Percentiles rank a stretch among this genome's conserved stretches.
Evolutionary conservation across 1,140 invertebrate species (phyloP).

Genomic region (Drosophila ficusphila): DNA sequence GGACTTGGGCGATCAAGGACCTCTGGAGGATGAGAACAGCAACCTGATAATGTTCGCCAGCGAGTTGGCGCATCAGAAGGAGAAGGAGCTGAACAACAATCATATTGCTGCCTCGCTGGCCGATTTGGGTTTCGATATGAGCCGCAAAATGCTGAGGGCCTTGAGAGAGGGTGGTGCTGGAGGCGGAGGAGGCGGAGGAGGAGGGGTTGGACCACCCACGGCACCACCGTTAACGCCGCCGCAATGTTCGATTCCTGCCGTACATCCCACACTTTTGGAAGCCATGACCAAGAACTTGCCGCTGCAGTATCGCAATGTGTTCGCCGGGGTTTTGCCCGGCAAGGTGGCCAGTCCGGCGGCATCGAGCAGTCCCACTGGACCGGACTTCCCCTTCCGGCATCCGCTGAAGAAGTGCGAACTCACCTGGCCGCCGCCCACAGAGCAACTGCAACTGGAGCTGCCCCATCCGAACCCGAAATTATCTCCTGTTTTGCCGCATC

Average conservation of each 20-base stretch:
- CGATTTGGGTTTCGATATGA: conserved; percentile 70
- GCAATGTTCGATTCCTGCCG: conserved; percentile 84
- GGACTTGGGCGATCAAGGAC: conserved; percentile 25
- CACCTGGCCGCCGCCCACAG: conserved; percentile 46
- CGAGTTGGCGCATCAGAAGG: conserved; percentile 64
- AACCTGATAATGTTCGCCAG: conserved; percentile 64
- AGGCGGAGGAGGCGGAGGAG: conserved; percentile 17
- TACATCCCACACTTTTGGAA: conserved; percentile 89
- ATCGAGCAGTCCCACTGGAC: conserved; percentile 52
- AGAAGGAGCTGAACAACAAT: conserved; percentile 76
- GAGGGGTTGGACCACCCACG: conserved; percentile 14
- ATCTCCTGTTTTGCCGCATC: conserved; percentile 35
- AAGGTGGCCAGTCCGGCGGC: conserved; percentile 36
- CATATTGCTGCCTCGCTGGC: conserved; percentile 71
- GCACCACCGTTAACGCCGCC: conserved; percentile 61
- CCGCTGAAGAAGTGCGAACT: conserved; percentile 65
- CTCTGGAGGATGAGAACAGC: conserved; percentile 68
- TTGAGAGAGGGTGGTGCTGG: conserved; percentile 52
- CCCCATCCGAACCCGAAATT: conserved; percentile 25
- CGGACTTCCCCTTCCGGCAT: conserved; percentile 84
- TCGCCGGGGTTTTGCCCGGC: conserved; percentile 57
- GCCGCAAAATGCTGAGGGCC: conserved; percentile 68
- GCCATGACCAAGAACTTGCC: conserved; percentile 88
- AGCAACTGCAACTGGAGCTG: conserved; percentile 47
- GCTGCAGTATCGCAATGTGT: conserved; percentile 84